Conservation (phyloP, 2,888 invertebrate species). For the Scaptodrosophila latifasciaeformis region DNA sequence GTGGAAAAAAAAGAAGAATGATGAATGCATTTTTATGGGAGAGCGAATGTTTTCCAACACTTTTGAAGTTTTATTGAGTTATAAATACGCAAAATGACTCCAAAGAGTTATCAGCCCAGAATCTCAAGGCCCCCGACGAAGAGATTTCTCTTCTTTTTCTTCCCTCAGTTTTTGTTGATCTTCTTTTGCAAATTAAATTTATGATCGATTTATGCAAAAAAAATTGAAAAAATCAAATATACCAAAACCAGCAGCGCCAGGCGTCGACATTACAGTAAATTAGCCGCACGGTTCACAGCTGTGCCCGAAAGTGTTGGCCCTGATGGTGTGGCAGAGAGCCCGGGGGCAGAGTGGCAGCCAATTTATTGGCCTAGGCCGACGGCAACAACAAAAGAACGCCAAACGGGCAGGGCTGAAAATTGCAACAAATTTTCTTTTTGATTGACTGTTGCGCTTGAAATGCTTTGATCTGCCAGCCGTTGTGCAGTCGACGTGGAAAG, state of each 20-base stretch:
- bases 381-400: constrained; percentile 25
- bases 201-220: constrained; percentile 63
- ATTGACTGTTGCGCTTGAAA: constrained; percentile 63
- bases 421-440: constrained; percentile 42
- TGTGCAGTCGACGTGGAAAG: too few relatives aligned
- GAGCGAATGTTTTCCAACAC: constrained; percentile 63
- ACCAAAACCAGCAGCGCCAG: constrained; percentile 46
- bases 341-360: too few relatives aligned
- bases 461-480: constrained; percentile 61
- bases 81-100: constrained; percentile 62
- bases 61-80: constrained; percentile 67
- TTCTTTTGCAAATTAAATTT: constrained; percentile 65
- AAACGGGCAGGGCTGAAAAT: constrained; percentile 15
- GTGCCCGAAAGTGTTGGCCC: too few relatives aligned
- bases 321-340: too few relatives aligned
- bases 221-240: constrained; percentile 24
- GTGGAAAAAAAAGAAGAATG: constrained; percentile 64
- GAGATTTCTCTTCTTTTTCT: too few relatives aligned
- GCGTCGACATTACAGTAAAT: constrained; percentile 63
- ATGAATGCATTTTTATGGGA: too few relatives aligned
- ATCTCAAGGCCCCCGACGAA: too few relatives aligned
- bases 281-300: constrained; percentile 22
- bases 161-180: too few relatives aligned
- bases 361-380: constrained; percentile 50
- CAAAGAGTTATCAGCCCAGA: too few relatives aligned